These are phyloP conservation scores for Danio rerio DNA, from an alignment of 2,113 vertebrate genomes.

Conservation along the genomic window DNA sequence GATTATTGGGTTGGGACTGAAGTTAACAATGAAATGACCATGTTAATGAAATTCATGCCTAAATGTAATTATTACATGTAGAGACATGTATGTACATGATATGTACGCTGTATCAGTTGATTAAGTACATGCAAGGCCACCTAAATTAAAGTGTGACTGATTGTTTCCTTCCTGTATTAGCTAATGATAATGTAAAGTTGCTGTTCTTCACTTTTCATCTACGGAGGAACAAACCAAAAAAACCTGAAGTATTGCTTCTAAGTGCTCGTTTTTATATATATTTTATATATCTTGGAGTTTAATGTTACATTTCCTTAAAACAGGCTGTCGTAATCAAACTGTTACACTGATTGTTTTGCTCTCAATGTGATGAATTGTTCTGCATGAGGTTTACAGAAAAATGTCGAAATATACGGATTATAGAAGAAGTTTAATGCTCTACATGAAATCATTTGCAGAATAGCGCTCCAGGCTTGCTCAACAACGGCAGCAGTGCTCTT, in stretches of 20 bases:
- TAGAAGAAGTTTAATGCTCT: background rate
- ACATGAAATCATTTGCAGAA: background rate
- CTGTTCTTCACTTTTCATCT: background rate
- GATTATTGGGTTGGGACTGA: no score
- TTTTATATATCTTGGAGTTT: slow-evolving; percentile 15
- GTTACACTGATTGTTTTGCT: slow-evolving; percentile 31
- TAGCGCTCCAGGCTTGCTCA: background rate
- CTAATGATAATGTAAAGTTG: background rate
- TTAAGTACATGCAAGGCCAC: background rate
- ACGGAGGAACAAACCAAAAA: background rate
- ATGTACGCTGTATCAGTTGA: no score
- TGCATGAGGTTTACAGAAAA: background rate
- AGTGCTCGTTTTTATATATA: slow-evolving; percentile 25
- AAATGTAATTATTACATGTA: no score
- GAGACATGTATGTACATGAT: no score
- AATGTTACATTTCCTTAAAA: slow-evolving; percentile 3
- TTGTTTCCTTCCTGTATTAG: slow-evolving; percentile 23
- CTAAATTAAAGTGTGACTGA: background rate
- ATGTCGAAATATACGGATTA: background rate
- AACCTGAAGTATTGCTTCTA: slow-evolving; percentile 24
- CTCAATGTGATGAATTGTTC: background rate
- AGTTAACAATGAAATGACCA: no score
- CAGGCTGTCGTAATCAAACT: slow-evolving; percentile 4
- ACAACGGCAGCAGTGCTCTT: no score
- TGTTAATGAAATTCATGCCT: no score